Conservation (phyloP, 2,113 vertebrate species). For the Euleptes europaea region DNA sequence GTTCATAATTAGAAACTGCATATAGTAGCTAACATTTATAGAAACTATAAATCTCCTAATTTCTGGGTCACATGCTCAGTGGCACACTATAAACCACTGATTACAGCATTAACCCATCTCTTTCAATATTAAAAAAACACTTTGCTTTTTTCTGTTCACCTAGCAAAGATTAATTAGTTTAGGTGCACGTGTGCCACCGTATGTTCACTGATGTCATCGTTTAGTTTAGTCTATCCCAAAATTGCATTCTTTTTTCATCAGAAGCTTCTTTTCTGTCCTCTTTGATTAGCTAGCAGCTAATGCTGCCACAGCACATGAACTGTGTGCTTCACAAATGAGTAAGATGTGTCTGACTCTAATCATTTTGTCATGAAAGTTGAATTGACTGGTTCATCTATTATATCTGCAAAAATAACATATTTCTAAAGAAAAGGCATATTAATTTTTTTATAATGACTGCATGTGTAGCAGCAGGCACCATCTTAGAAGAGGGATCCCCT, state of each 20-base stretch:
- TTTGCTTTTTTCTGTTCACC: not conserved
- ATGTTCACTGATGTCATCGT: not conserved
- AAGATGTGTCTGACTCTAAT: not conserved
- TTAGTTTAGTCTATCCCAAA: not conserved
- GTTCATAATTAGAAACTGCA: not conserved
- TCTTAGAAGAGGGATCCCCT: not conserved
- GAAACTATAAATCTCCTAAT: rapidly evolving
- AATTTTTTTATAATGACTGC: not conserved
- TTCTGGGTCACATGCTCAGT: rapidly evolving
- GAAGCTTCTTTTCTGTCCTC: not conserved
- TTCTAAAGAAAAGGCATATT: not conserved
- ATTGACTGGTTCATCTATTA: not conserved
- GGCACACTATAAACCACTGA: not conserved
- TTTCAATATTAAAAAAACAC: not conserved
- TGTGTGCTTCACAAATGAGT: not conserved
- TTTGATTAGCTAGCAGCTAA: not conserved
- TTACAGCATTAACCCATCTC: not conserved
- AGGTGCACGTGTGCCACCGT: not conserved
- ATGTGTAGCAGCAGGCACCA: not conserved
- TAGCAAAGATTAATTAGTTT: not conserved
- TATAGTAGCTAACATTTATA: not conserved
- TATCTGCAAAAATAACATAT: not conserved
- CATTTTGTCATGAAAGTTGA: not conserved
- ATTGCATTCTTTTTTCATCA: not conserved
- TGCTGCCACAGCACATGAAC: not conserved